Conservation (phyloP, 2,797 vertebrate species). For the Pangasius larnaudii region DNA sequence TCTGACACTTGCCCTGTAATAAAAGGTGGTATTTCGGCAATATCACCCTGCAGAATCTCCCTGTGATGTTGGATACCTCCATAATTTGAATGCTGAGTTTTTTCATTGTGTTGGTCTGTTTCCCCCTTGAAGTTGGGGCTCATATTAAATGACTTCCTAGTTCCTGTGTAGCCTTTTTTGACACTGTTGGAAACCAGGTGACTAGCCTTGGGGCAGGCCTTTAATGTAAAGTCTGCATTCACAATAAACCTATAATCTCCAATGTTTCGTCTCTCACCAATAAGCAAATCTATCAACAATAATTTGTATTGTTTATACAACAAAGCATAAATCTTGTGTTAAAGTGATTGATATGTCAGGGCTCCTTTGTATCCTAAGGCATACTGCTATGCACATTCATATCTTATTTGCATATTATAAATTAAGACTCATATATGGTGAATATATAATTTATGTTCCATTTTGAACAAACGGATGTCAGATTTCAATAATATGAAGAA, state of each 20-base stretch:
- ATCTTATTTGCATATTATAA: not conserved
- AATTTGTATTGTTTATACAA: not conserved
- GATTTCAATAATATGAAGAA: not conserved
- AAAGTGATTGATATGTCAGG: not conserved
- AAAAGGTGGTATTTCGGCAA: slow-evolving; percentile 62
- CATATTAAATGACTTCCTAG: slow-evolving; percentile 72
- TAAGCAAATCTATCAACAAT: slow-evolving; percentile 23
- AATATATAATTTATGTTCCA: not conserved
- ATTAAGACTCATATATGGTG: not conserved
- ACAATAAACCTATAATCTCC: slow-evolving; percentile 73
- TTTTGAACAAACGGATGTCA: not conserved
- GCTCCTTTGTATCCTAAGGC: not conserved
- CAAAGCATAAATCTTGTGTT: not conserved
- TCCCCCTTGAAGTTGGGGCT: slow-evolving; percentile 68
- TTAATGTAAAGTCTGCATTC: slow-evolving; percentile 57
- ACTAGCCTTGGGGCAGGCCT: slow-evolving; percentile 70
- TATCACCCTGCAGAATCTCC: slow-evolving; percentile 56
- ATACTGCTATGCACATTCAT: not conserved
- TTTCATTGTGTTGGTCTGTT: slow-evolving; percentile 55
- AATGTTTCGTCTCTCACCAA: slow-evolving; percentile 64
- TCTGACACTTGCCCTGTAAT: slow-evolving; percentile 52
- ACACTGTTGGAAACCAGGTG: slow-evolving; percentile 74
- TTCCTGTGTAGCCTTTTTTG: slow-evolving; percentile 73
- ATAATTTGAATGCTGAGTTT: slow-evolving; percentile 62
- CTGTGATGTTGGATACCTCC: slow-evolving; percentile 52